Base-by-base conservation (phyloP, 2,888 invertebrate species). In the Phrixothrix hirtus region DNA sequence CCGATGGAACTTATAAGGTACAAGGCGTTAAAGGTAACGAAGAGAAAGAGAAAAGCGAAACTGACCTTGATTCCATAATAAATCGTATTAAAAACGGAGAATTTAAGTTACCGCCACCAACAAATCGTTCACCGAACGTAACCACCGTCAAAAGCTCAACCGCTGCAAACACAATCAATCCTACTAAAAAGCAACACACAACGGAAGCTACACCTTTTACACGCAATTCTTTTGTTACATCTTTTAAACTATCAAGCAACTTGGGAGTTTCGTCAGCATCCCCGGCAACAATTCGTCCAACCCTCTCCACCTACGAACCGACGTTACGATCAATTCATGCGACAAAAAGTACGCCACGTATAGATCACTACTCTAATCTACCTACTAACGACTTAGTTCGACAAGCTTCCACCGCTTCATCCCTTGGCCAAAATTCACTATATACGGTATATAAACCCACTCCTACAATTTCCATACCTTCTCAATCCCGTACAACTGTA, bases 1-100 rank as follows among this genome's bases (percentile, higher is more conserved):
- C 87, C 2, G 92, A 92, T 65, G 92, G 92, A 3, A 87, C 88
- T 14, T 88, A 88, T 60, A 91, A 91, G 75, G 90, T 92, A 0
- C 89, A 91, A 71, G 90, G 90, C 1, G 86, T 91, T 1, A 88
- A 88, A 75, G 89, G 90, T 0, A 90, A 88, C 64, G 80, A 84
- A 1, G 86, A 84, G 61, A 81, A 87, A 45, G 85, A 85, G 62
- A 83, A 84, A 67, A 85, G 84, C 59, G 85, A 87, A 36, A 82
- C 84, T 2, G 89, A 90, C 67, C 87, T 92, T 0, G 89, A 91
- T 62, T 87, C 85, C 1, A 90, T 92, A 63, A 78, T 92, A 35
- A 86, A 88, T 57, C 85, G 84, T 68, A 89, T 92, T 39, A 88
- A 89, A 69, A 86, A 85, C 39, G 92, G 92, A 0, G 90, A 92